Evolutionary conservation across 2,888 invertebrate genomes (phyloP), one percentile per base, ranked within the genome.

Genomic region (Phymatocera aterrima): DNA sequence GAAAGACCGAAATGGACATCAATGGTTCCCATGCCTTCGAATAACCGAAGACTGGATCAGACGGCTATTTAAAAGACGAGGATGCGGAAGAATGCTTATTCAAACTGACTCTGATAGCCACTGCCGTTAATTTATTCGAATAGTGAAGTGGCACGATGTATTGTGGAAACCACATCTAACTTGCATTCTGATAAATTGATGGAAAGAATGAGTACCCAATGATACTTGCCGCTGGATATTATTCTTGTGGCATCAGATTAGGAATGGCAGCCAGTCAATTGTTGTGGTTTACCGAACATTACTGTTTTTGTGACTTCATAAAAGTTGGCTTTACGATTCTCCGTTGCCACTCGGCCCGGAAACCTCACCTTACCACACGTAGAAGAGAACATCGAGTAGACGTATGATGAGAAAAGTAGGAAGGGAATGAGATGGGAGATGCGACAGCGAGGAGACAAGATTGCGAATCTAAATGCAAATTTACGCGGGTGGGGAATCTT

Each of bases 391-490:
- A 28, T 34, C 8, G 72, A 31, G 51, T 72, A 18, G 51, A 51
- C 31, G 46, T 15, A 72, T 51, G 21, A 34, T 34, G 51, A 51
- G 51, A 72, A 72, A 72, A 72, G 34, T 43, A 12, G 51, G 51
- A 72, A 72, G 72, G 48, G 48, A 72, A 72, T 34, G n/a, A 51
- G 72, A 72, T 72, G 72, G 51, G 72, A 51, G 72, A 72, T 72
- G 51, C 72, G 72, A 72, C 78, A 80, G 78, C 78, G 54, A 10
- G 72, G 65, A 79, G 77, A 80, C 74, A 77, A 77, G 77, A 79
- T 80, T 79, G 77, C 72, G 77, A 79, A 79, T 80, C 72, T 77
- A 79, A 80, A 80, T 77, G 79, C 79, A 79, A 80, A 80, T 80
- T 37, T 48, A 77, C 70, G 72, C 34, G 72, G 72, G 51, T n/a